These are phyloP conservation scores for Saguinus oedipus DNA, from an alignment of 2,797 vertebrate genomes.

Conservation along the genomic window DNA sequence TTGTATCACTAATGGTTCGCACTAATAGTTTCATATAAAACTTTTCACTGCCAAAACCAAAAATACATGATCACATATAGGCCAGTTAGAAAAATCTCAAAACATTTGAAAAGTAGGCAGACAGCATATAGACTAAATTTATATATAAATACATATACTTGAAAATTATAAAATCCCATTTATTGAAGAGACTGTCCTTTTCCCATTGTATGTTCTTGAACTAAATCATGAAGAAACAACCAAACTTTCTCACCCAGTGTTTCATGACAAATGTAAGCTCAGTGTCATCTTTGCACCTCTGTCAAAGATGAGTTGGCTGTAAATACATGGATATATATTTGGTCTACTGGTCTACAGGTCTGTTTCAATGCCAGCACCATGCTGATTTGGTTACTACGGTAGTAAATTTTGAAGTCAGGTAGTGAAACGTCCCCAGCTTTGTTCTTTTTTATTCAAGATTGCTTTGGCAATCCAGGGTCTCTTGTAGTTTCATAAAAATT, in stretches of 20 bases:
- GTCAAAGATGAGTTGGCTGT: background rate
- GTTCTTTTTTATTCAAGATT: background rate
- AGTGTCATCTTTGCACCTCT: background rate
- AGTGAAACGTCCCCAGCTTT: background rate
- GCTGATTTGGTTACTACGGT: background rate
- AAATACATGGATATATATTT: background rate
- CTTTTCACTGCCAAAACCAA: background rate
- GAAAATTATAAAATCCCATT: conserved; percentile 12
- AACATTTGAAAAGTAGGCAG: background rate
- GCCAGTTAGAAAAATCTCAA: background rate
- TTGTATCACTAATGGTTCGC: background rate
- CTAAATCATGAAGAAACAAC: too few relatives aligned
- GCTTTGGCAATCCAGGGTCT: too few relatives aligned
- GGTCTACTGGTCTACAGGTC: background rate
- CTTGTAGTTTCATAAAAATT: too few relatives aligned
- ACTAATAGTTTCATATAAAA: background rate
- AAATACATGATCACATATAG: background rate
- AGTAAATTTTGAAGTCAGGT: background rate
- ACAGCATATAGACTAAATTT: background rate
- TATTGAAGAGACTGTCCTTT: background rate
- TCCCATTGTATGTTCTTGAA: background rate
- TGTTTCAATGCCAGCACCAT: background rate
- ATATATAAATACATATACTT: background rate
- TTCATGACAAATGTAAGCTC: too few relatives aligned
- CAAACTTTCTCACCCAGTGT: too few relatives aligned